Percentiles rank a stretch among this genome's conserved stretches.
These are phyloP conservation scores for Seriola dumerili DNA, from an alignment of 2,113 vertebrate species.

Conservation along the genomic window DNA sequence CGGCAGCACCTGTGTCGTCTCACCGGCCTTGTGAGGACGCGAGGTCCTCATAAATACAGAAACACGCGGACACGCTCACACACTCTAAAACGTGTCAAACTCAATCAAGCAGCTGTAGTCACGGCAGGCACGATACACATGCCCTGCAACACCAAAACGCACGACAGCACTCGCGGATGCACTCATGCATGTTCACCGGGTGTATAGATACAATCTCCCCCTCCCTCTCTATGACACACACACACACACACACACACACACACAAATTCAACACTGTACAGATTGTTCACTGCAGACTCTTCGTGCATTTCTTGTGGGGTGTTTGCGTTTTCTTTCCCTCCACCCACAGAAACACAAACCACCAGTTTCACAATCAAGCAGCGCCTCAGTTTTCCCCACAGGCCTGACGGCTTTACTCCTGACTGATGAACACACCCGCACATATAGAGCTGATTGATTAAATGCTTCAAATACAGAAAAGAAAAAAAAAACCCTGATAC, in stretches of 20 bases:
- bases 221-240: neutral
- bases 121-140: slow-evolving; percentile 41
- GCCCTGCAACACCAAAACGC: slow-evolving; percentile 45
- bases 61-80: slow-evolving; percentile 8
- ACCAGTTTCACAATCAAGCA: slow-evolving; percentile 42
- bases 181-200: slow-evolving; percentile 47
- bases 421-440: slow-evolving; percentile 49
- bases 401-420: slow-evolving; percentile 62
- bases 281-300: slow-evolving; percentile 31
- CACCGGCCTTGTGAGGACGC: slow-evolving; percentile 1
- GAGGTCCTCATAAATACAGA: slow-evolving; percentile 18
- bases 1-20: neutral
- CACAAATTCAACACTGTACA: neutral
- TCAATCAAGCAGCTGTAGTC: slow-evolving; percentile 51
- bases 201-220: slow-evolving; percentile 21
- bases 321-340: slow-evolving; percentile 46
- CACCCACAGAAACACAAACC: slow-evolving; percentile 40
- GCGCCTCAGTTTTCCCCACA: slow-evolving; percentile 36
- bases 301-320: slow-evolving; percentile 34
- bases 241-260: slow-evolving; percentile 1
- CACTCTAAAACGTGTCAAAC: slow-evolving; percentile 48
- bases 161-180: slow-evolving; percentile 42
- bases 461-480: slow-evolving; percentile 54
- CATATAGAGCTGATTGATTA: slow-evolving; percentile 65
- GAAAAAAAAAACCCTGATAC: neutral